A percentile compares a stretch with the other conserved stretches of the same genome.
phyloP scores from a whole-genome alignment of 2,797 vertebrate species.

The Lerista edwardsae region DNA sequence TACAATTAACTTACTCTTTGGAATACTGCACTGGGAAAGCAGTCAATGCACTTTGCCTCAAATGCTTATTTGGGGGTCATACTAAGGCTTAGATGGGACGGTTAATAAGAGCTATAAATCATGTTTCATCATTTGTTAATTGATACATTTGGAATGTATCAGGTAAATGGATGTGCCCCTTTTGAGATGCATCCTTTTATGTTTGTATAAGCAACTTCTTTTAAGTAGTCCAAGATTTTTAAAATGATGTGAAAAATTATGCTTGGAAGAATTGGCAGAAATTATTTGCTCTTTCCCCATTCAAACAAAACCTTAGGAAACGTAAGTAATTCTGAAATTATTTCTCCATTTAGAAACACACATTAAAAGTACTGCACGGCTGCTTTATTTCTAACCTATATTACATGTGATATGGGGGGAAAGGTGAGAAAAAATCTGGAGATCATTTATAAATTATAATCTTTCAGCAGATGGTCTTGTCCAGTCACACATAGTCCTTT shows the following conservation, averaged over 20 bases:
- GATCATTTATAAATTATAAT: not conserved
- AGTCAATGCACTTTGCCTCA: not conserved
- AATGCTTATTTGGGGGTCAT: rapidly evolving
- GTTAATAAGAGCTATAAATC: not conserved
- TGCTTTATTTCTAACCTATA: not conserved
- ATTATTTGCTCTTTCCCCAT: not conserved
- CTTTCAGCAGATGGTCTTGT: not conserved
- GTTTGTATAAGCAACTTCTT: no score
- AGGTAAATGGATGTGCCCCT: not conserved
- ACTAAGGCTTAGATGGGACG: not conserved
- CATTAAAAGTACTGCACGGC: not conserved
- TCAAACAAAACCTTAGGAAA: not conserved
- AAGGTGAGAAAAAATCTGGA: not conserved
- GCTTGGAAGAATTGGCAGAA: not conserved
- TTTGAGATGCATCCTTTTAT: not conserved
- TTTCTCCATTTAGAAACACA: conserved; percentile 6
- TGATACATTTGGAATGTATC: not conserved
- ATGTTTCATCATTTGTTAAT: not conserved
- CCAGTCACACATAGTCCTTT: not conserved
- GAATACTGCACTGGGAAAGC: not conserved
- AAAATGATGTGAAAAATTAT: not conserved
- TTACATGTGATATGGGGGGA: not conserved
- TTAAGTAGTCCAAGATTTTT: not conserved
- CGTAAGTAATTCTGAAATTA: not conserved
- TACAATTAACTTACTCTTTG: not conserved